Percentiles rank a stretch among this genome's conserved stretches.
Evolutionary conservation across 2,113 vertebrate species (phyloP).

Genomic region (Perognathus longimembris): DNA sequence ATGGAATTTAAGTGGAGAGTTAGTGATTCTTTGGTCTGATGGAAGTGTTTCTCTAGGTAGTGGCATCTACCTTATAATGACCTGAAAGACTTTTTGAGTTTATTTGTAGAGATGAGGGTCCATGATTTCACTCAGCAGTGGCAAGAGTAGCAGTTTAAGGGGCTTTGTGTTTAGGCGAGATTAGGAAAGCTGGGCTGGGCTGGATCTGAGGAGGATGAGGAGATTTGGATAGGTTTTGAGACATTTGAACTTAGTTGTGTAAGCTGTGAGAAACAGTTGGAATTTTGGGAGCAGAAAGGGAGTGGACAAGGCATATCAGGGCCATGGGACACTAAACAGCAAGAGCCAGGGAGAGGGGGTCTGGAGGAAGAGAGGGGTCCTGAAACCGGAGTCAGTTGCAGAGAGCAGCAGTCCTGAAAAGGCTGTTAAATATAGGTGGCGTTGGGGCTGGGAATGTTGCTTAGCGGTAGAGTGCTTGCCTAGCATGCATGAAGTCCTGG

Average conservation of each 20-base stretch:
- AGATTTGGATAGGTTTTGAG: background rate
- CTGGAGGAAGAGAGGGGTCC: background rate
- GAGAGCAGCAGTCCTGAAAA: background rate
- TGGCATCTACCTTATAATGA: background rate
- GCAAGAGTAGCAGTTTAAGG: background rate
- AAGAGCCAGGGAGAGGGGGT: background rate
- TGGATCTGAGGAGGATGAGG: background rate
- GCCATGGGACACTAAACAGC: too few relatives aligned
- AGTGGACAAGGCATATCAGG: background rate
- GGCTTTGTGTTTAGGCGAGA: background rate
- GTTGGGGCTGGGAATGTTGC: too few relatives aligned
- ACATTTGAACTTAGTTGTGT: background rate
- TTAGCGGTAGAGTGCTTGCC: too few relatives aligned
- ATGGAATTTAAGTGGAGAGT: background rate
- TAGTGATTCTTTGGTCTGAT: background rate
- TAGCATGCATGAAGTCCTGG: too few relatives aligned
- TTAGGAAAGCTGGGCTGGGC: background rate
- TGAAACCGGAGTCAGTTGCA: background rate
- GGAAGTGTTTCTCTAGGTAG: background rate
- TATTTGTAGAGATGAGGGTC: background rate
- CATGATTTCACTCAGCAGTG: too few relatives aligned
- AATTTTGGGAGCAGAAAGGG: background rate
- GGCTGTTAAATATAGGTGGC: rapidly evolving
- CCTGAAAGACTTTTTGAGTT: background rate
- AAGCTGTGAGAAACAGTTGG: background rate